phyloP scores from a whole-genome alignment of 2,113 vertebrate species.

The Eolophus roseicapilla region DNA sequence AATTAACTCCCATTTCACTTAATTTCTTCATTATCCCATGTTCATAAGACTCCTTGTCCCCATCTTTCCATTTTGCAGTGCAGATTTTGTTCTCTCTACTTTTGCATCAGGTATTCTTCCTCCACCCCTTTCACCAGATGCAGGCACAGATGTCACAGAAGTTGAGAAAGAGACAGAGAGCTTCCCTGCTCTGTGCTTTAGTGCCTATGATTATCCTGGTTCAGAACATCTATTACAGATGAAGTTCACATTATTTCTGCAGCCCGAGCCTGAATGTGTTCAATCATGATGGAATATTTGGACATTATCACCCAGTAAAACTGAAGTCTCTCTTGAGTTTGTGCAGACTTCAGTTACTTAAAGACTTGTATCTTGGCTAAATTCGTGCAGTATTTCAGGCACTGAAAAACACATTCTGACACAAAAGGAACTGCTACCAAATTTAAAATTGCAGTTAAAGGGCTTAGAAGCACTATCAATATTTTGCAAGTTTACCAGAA shows the following conservation, averaged over 20 bases:
- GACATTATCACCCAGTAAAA: background rate
- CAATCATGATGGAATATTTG: background rate
- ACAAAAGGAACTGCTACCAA: background rate
- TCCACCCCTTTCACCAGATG: background rate
- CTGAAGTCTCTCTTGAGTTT: background rate
- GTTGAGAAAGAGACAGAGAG: background rate
- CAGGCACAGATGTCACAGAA: background rate
- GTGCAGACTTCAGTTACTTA: background rate
- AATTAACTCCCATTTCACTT: background rate
- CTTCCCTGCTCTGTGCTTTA: background rate
- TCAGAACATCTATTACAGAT: background rate
- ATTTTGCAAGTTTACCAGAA: background rate
- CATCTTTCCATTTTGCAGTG: background rate
- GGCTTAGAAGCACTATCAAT: background rate
- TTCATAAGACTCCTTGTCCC: background rate
- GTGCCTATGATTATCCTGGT: background rate
- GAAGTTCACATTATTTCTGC: background rate
- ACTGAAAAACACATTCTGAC: background rate
- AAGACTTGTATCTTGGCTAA: background rate
- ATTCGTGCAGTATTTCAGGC: background rate
- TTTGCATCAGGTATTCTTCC: background rate
- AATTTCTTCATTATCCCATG: background rate
- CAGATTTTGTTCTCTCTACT: background rate
- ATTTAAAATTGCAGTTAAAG: background rate
- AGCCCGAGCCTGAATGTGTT: background rate